phyloP scores from a whole-genome alignment of 2,113 vertebrate species.

The Typhlomys cinereus region DNA sequence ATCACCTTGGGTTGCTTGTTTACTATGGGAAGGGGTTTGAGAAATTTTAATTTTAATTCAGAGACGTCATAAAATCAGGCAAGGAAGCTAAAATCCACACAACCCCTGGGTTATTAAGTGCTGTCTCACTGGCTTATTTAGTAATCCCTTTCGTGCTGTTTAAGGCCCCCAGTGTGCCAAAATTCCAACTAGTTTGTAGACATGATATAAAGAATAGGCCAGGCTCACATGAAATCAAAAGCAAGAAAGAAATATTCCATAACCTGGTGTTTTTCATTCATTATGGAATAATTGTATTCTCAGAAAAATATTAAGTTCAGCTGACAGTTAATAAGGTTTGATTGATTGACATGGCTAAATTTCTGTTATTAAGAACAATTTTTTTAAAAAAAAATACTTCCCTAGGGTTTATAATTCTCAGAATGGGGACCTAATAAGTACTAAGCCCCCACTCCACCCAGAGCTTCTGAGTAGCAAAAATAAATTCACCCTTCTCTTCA shows the following conservation, averaged over 20 bases:
- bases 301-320: slow-evolving; percentile 47
- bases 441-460: neutral
- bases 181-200: slow-evolving; percentile 58
- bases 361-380: slow-evolving; percentile 54
- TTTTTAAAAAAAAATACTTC: neutral
- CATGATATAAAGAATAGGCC: slow-evolving; percentile 62
- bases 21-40: slow-evolving; percentile 42
- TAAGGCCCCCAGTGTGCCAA: slow-evolving; percentile 11
- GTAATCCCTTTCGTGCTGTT: slow-evolving; percentile 49
- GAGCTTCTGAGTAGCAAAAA: neutral
- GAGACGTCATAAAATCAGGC: slow-evolving; percentile 69
- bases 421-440: neutral
- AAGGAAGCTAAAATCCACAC: slow-evolving; percentile 57
- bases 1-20: slow-evolving; percentile 7
- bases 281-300: slow-evolving; percentile 46
- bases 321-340: slow-evolving; percentile 61
- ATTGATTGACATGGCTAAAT: slow-evolving; percentile 39
- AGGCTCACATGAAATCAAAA: slow-evolving; percentile 40
- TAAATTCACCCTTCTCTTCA: neutral
- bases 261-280: slow-evolving; percentile 51
- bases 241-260: slow-evolving; percentile 42
- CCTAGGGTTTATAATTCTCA: neutral
- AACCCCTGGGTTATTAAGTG: slow-evolving; percentile 60
- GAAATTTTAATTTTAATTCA: slow-evolving; percentile 71
- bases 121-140: slow-evolving; percentile 54